phyloP scores from a whole-genome alignment of 2,888 invertebrate species.

The Macrosiphum euphorbiae region DNA sequence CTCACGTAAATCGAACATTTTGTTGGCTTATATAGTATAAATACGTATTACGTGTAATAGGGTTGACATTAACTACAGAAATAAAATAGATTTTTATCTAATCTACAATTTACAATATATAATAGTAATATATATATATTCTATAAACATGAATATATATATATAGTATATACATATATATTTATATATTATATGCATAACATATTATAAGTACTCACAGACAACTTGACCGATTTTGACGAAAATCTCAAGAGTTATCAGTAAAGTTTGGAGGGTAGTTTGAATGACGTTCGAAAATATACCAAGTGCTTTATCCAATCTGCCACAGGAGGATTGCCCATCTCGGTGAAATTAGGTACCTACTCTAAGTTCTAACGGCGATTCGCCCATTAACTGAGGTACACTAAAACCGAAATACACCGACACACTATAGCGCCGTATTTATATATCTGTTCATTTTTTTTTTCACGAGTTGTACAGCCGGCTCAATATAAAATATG shows the following conservation, averaged over 20 bases:
- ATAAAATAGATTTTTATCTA: neutral
- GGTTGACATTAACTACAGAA: neutral
- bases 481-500: neutral
- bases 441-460: neutral
- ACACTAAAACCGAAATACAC: neutral
- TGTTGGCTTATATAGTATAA: neutral
- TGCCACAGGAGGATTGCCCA: neutral
- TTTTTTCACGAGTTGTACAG: neutral
- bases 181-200: too few relatives aligned
- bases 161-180: too few relatives aligned
- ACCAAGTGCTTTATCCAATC: neutral
- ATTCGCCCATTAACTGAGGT: neutral
- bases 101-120: too few relatives aligned
- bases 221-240: neutral
- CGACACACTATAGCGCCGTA: neutral
- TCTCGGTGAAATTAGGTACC: neutral
- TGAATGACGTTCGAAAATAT: neutral
- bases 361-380: too few relatives aligned
- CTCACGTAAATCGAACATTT: neutral
- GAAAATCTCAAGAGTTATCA: neutral
- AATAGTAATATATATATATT: too few relatives aligned
- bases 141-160: too few relatives aligned
- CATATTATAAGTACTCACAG: neutral
- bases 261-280: neutral
- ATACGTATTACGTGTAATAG: too few relatives aligned